These are phyloP conservation scores for Natator depressus DNA, from an alignment of 2,113 vertebrate genomes.

Conservation along the genomic window DNA sequence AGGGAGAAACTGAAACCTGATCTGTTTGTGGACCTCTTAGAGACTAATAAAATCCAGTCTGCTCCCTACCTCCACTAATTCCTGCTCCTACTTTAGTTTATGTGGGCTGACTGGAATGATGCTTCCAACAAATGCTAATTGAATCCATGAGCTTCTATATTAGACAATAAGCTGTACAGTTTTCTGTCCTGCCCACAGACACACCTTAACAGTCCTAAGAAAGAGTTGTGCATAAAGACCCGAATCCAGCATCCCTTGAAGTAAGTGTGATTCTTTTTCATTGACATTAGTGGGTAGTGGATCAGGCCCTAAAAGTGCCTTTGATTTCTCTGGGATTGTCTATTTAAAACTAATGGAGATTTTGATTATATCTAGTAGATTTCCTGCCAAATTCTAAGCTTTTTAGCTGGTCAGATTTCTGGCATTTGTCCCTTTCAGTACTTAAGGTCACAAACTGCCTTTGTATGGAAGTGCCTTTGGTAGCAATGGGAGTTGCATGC, in stretches of 20 bases:
- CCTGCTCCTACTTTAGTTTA: too few species aligned
- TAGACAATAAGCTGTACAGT: too few species aligned
- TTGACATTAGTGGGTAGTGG: background rate
- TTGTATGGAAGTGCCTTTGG: background rate
- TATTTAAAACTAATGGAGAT: background rate
- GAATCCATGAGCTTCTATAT: background rate
- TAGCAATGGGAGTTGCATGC: background rate
- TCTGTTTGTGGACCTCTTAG: constrained; percentile 66
- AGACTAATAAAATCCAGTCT: constrained; percentile 75
- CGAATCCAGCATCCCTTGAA: background rate
- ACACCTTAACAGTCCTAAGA: background rate
- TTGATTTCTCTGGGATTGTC: background rate
- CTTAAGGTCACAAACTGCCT: background rate
- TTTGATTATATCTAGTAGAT: background rate
- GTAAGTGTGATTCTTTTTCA: background rate
- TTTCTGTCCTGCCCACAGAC: background rate
- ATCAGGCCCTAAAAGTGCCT: background rate
- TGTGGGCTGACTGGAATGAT: too few species aligned
- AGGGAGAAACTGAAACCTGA: constrained; percentile 73
- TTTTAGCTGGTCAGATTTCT: background rate
- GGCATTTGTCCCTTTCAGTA: background rate
- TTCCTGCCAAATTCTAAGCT: background rate
- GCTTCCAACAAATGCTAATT: constrained; percentile 21
- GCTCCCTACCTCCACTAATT: constrained; percentile 55
- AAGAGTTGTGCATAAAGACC: background rate